These are phyloP conservation scores for Nothobranchius furzeri DNA, from an alignment of 2,113 vertebrate species.

Conservation along the genomic window DNA sequence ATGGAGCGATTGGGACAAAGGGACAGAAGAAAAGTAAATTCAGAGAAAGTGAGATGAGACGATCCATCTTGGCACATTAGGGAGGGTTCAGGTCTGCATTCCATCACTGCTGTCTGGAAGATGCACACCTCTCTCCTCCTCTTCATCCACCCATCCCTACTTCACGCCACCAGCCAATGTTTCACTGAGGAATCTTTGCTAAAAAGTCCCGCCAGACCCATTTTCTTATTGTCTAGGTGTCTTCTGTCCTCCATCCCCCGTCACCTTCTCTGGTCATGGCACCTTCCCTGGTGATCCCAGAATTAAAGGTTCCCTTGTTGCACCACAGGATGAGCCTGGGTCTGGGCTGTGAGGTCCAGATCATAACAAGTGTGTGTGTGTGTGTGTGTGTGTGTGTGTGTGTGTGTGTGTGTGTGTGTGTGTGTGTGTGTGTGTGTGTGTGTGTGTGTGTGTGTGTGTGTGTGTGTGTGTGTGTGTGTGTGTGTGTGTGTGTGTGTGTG, in stretches of 20 bases:
- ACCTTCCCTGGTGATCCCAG: conserved; percentile 75
- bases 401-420: conserved; percentile 39
- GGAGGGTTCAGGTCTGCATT: conserved; percentile 67
- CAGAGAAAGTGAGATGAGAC: conserved; percentile 83
- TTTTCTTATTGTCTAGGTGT: conserved; percentile 93
- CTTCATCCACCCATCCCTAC: conserved; percentile 59
- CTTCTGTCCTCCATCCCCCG: conserved; percentile 60
- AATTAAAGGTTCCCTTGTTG: conserved; percentile 78
- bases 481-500: too few relatives aligned
- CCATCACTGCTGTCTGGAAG: conserved; percentile 79
- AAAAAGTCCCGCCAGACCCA: conserved; percentile 99
- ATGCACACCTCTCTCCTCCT: conserved; percentile 63
- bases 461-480: too few relatives aligned
- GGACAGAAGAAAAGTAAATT: conserved; percentile 30
- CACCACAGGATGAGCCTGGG: conserved; percentile 40
- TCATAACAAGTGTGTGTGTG: conserved; percentile 36
- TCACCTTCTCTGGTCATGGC: conserved; percentile 62
- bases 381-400: conserved; percentile 18
- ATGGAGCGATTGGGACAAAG: conserved; percentile 22
- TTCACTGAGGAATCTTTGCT: conserved; percentile 98
- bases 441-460: too few relatives aligned
- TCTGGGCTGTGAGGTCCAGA: conserved; percentile 57
- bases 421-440: too few relatives aligned
- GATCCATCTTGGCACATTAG: conserved; percentile 96
- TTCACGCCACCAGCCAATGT: conserved; percentile 80